Evolutionary conservation across 2,888 invertebrate genomes (phyloP).

Genomic region (Tenthredo scrophulariae): DNA sequence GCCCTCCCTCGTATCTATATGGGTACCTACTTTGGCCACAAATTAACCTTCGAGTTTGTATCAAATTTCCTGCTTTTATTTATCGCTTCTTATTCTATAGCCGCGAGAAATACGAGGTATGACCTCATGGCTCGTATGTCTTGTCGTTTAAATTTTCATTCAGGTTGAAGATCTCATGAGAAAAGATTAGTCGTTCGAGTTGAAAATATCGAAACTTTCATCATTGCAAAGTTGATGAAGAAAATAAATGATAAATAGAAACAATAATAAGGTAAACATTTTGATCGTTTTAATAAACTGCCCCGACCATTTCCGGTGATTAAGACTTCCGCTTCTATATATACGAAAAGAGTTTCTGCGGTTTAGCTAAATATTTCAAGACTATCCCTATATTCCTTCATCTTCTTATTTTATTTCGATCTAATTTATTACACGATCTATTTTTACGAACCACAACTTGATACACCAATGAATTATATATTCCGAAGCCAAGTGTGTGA

Average conservation of each 20-base stretch:
- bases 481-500: neutral
- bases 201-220: neutral
- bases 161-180: neutral
- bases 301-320: neutral
- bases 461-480: neutral
- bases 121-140: slow-evolving; percentile 30
- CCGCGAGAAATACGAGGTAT: neutral
- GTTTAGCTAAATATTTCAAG: neutral
- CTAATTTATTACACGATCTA: neutral
- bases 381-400: neutral
- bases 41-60: slow-evolving; percentile 36
- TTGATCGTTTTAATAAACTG: neutral
- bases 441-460: neutral
- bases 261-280: neutral
- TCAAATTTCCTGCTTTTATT: slow-evolving; percentile 27
- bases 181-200: neutral
- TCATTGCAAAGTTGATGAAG: neutral
- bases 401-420: neutral
- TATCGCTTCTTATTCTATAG: neutral
- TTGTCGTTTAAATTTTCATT: neutral
- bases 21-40: neutral
- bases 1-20: neutral
- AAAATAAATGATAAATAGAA: neutral
- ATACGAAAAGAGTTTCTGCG: neutral
- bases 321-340: slow-evolving; percentile 2